Conservation (phyloP, 2,113 vertebrate genomes). For the Heterotilapia buettikoferi region DNA sequence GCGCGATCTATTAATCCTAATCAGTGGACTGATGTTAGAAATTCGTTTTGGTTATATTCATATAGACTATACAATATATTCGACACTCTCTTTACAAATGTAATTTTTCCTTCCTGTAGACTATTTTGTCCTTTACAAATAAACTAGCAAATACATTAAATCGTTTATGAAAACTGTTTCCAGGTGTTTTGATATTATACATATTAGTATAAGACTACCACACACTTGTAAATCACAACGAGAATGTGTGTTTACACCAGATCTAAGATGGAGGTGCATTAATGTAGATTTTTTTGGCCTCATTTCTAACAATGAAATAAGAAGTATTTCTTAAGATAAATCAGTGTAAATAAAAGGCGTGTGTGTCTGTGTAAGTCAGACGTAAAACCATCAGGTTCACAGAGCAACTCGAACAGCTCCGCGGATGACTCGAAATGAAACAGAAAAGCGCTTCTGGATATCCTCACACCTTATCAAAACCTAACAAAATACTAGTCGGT, state of each 20-base stretch:
- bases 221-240: neutral
- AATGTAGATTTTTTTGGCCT: neutral
- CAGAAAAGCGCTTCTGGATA: neutral
- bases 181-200: neutral
- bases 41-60: neutral
- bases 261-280: neutral
- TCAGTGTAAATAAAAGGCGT: neutral
- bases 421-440: neutral
- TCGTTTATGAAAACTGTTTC: neutral
- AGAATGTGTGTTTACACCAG: neutral
- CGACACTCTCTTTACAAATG: fast-evolving
- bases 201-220: neutral
- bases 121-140: neutral
- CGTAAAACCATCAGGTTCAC: neutral
- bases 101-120: neutral
- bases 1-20: neutral
- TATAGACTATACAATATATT: neutral
- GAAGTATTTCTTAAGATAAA: neutral
- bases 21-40: neutral
- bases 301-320: neutral
- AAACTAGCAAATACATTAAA: neutral
- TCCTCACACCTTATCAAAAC: slow-evolving; percentile 16
- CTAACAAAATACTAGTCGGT: slow-evolving; percentile 1
- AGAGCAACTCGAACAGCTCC: neutral
- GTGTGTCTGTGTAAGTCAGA: neutral